Base-by-base conservation (phyloP, 2,113 vertebrate species). In the Megaceryle torquata region DNA sequence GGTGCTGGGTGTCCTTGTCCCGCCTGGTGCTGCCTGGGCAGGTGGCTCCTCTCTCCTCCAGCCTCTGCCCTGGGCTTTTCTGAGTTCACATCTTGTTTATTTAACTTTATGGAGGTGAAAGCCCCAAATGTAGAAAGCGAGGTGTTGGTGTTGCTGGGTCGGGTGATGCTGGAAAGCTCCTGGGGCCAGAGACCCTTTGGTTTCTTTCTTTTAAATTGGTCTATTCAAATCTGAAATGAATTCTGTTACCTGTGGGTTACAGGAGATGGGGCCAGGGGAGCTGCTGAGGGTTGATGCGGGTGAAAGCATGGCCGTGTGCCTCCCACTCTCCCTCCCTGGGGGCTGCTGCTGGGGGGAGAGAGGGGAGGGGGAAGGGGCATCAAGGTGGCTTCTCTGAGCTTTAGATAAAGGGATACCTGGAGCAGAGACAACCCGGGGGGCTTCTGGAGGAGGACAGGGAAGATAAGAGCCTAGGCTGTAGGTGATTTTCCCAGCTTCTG, bases 101-200 rank as follows among this genome's bases (percentile, higher is more conserved):
- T 64, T 74, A 33, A 51, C 16, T 79, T 60, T 4, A 5, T 4
- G 19, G 75, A 70, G 56, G 26, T 0, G 4, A 46, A 82, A 89
- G n/a, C 48, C 44, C 37, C 50, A 9, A 25, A 19, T 20, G 21
- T 24, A 11, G 0, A 0, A n/a, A 41, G 28, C 0, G 0, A 67
- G 24, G n/a, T 19, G 31, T 59, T 57, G 5, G 50, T 18, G 51
- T 9, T 51, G 54, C 70, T 37, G 70, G 31, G 25, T 56, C 0
- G 3, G 46, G 43, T 22, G 60, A 14, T 61, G 51, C 51, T 24
- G 11, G 10, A 14, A 65, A 59, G 76, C 50, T 68, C 16, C 9
- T n/a, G 48, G 31, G 57, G 20, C 51, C 48, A 33, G 39, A 59
- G 22, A 24, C 22, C 41, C 26, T 88, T 71, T 26, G 29, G 39